phyloP scores from a whole-genome alignment of 2,797 vertebrate genomes.

The Hephaestus fuliginosus region DNA sequence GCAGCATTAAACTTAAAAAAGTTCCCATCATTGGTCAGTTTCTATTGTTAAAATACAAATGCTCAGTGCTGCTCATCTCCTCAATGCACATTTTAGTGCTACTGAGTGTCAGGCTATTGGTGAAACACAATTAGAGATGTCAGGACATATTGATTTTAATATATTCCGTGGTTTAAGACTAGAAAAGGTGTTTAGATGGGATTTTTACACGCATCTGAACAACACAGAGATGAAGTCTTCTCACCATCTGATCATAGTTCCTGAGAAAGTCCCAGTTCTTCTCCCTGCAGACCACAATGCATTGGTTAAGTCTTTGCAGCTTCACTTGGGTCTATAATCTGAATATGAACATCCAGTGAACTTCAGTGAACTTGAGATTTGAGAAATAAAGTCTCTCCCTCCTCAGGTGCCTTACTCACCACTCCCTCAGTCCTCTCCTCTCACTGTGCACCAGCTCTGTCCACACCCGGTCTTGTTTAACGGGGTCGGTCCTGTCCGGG shows the following conservation, averaged over 20 bases:
- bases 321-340: background rate
- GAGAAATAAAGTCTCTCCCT: background rate
- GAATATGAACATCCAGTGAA: background rate
- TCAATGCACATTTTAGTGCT: background rate
- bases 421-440: slow-evolving; percentile 75
- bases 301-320: background rate
- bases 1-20: background rate
- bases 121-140: background rate
- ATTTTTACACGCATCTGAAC: background rate
- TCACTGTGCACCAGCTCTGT: slow-evolving; percentile 83
- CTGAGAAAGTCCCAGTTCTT: slow-evolving; percentile 91
- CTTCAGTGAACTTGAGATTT: background rate
- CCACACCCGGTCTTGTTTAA: slow-evolving; percentile 86
- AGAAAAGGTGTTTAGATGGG: background rate
- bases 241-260: slow-evolving; percentile 88
- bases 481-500: slow-evolving; percentile 61
- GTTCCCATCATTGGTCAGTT: background rate
- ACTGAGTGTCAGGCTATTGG: background rate
- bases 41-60: background rate
- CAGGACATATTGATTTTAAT: background rate
- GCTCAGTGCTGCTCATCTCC: background rate
- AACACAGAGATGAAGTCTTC: slow-evolving; percentile 67
- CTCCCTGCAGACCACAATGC: slow-evolving; percentile 83
- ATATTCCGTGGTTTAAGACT: background rate
- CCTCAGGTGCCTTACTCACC: slow-evolving; percentile 73